phyloP scores from a whole-genome alignment of 2,797 vertebrate genomes.

The Spondyliosoma cantharus region DNA sequence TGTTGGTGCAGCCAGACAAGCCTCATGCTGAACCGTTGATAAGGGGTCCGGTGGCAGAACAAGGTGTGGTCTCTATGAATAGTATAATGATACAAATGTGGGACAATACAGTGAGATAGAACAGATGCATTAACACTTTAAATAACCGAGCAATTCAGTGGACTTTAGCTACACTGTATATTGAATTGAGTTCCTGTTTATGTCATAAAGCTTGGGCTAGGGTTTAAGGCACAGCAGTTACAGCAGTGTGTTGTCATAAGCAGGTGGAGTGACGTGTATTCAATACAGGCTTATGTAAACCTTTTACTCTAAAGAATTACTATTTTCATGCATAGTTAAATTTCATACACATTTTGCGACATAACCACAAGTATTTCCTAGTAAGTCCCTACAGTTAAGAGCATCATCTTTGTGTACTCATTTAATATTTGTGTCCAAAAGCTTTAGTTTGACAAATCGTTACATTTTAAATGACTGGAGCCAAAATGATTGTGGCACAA shows the following conservation, averaged over 20 bases:
- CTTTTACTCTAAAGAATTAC: not conserved
- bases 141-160: not conserved
- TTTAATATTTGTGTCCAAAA: not conserved
- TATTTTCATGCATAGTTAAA: not conserved
- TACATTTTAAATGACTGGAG: not conserved
- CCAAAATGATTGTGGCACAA: constrained; percentile 11
- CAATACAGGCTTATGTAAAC: not conserved
- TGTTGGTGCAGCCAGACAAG: constrained; percentile 49
- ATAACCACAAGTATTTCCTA: not conserved
- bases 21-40: constrained; percentile 58
- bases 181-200: not conserved
- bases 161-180: not conserved
- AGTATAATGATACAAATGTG: constrained; percentile 14
- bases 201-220: not conserved
- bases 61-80: constrained; percentile 32
- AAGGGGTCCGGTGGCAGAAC: constrained; percentile 50
- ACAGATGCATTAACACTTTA: not conserved
- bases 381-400: not conserved
- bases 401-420: not conserved
- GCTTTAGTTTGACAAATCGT: not conserved
- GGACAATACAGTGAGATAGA: constrained; percentile 2
- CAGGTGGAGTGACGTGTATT: not conserved
- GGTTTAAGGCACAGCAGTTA: not conserved
- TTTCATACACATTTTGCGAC: not conserved
- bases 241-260: not conserved